Conservation (phyloP, 2,113 vertebrate genomes). For the Myotis yumanensis region DNA sequence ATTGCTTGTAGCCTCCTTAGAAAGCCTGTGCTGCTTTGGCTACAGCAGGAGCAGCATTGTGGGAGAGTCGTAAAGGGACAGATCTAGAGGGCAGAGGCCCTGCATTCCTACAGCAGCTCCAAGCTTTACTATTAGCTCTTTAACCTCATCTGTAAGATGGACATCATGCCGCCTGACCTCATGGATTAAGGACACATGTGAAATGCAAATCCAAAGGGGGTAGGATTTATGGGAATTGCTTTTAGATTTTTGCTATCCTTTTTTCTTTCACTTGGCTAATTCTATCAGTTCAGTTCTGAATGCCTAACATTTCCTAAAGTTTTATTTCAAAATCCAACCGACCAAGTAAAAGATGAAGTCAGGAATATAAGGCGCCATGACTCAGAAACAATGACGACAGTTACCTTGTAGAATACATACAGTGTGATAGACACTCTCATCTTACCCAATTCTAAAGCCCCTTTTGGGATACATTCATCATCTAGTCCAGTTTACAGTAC, state of each 20-base stretch:
- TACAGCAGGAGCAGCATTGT: not conserved
- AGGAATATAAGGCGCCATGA: not conserved
- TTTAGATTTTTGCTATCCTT: not conserved
- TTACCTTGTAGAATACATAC: not conserved
- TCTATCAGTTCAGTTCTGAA: not conserved
- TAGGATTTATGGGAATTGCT: not conserved
- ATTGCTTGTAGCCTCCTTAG: not conserved
- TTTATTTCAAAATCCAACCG: constrained; percentile 18
- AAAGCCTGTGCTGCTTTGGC: not conserved
- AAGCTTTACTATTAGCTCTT: not conserved
- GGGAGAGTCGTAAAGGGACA: not conserved
- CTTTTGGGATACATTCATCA: not conserved
- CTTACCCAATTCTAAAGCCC: not conserved
- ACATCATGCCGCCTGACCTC: not conserved
- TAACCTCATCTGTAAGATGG: not conserved
- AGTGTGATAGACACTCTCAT: not conserved
- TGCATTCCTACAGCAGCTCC: not conserved
- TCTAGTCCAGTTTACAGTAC: not conserved
- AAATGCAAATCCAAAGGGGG: not conserved
- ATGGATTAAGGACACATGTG: not conserved
- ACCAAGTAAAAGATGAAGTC: not conserved
- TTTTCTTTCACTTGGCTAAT: not conserved
- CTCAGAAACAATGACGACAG: not conserved
- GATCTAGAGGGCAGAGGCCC: not conserved
- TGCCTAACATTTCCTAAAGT: constrained; percentile 8